phyloP scores from a whole-genome alignment of 2,113 vertebrate species.

The Calidris pygmaea region DNA sequence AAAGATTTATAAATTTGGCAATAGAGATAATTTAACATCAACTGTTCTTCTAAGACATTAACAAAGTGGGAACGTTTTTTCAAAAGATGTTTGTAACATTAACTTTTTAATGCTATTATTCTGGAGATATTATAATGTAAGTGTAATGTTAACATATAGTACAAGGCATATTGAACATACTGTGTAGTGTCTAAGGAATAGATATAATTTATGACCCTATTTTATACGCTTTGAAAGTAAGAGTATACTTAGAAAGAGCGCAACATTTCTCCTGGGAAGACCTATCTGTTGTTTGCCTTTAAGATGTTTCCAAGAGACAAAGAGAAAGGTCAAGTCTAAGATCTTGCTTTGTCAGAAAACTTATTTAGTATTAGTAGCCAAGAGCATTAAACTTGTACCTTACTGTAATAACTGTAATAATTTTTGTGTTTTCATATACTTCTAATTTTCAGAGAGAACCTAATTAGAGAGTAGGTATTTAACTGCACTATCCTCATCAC shows the following conservation, averaged over 20 bases:
- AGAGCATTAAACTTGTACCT: not conserved
- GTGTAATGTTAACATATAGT: not conserved
- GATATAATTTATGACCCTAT: not conserved
- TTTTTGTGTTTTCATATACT: not conserved
- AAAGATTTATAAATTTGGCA: not conserved
- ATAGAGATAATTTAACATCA: not conserved
- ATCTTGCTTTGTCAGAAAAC: not conserved
- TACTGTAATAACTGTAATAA: not conserved
- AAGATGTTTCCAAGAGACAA: not conserved
- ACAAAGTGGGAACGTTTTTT: not conserved
- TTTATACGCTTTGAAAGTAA: not conserved
- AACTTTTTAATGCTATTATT: not conserved
- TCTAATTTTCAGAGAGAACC: not conserved
- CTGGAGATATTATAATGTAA: not conserved
- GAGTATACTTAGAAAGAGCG: not conserved
- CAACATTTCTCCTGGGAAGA: not conserved
- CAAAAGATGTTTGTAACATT: not conserved
- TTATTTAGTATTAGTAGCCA: not conserved
- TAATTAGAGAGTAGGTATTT: constrained; percentile 1
- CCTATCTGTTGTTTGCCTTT: not conserved
- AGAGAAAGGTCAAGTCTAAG: not conserved
- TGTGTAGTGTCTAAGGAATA: not conserved
- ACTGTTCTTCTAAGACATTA: not conserved
- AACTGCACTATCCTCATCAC: not conserved
- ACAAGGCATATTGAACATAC: not conserved